Percentiles rank a stretch among this genome's conserved stretches.
Conservation (phyloP, 2,113 vertebrate genomes). For the Martes martes region DNA sequence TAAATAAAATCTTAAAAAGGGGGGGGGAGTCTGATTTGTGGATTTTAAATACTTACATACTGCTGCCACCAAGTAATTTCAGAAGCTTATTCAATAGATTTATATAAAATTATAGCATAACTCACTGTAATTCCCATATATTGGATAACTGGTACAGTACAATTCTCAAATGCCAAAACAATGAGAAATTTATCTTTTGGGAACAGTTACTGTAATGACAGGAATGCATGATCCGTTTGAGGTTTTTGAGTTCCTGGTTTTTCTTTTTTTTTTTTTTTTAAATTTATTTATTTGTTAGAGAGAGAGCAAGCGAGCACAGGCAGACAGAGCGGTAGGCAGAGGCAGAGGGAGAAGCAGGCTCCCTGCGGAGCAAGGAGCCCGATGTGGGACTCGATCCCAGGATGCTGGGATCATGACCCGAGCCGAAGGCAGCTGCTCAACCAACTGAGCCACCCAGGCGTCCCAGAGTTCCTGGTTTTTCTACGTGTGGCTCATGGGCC, state of each 20-base stretch:
- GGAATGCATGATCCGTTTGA: neutral
- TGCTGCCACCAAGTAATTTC: neutral
- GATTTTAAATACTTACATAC: neutral
- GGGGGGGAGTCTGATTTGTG: neutral
- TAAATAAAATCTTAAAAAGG: no score
- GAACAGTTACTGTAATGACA: neutral
- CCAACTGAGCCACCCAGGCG: no score
- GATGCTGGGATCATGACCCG: no score
- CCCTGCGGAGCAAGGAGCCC: no score
- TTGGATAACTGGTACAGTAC: neutral
- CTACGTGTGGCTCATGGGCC: neutral
- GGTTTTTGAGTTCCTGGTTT: neutral
- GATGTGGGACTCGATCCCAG: no score
- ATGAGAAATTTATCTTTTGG: neutral
- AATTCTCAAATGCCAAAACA: neutral
- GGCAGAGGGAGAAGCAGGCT: no score
- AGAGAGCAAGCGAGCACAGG: no score
- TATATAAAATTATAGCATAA: neutral
- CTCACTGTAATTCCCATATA: neutral
- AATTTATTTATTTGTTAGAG: no score
- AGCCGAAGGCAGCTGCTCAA: no score
- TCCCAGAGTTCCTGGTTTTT: neutral
- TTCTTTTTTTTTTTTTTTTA: no score
- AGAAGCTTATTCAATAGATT: neutral
- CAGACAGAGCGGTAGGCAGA: no score